Base-by-base conservation (phyloP, 2,113 vertebrate genomes). In the Panurus biarmicus region DNA sequence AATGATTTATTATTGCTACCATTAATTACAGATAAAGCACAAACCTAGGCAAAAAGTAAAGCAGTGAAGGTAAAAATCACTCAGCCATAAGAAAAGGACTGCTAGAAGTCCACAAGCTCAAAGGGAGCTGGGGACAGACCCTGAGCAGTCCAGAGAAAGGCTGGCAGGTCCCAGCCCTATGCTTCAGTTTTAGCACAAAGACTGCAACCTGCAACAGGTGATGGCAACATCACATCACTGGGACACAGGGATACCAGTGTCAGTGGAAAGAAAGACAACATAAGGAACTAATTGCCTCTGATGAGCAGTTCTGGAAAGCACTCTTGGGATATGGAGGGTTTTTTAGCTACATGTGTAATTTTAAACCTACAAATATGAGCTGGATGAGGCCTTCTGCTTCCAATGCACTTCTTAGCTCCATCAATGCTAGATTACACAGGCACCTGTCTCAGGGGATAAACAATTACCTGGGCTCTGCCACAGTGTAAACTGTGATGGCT, bases 361-460 rank as follows among this genome's bases (percentile, higher is more conserved):
- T 75, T 31, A 53, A 86, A 48, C 11, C 28, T 11, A 58, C 70
- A 35, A 28, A 26, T 7, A 40, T 5, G n/a, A 38, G 12, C 36
- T 74, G 56, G 24, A 51, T 48, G 47, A 57, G 19, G 31, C 12
- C 23, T 66, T 11, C 42, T 66, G 66, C 25, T 82, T 82, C 53
- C 70, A 48, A 8, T 29, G 42, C 11, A 13, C 14, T 74, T 36
- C 22, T 12, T 7, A 18, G 14, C 24, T 48, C 36, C 36, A 17
- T 17, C 24, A 71, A 1, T 0, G 1, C 10, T 36, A 24, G 19
- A 45, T 36, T 25, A 42, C 3, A 35, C 12, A 13, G 0, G 0
- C 21, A 22, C 28, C 12, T 60, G 5, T 47, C 24, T 61, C 61
- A 35, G 31, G 22, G 22, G 48, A 86, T 22, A 12, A 67, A 61